These are phyloP conservation scores for Tyto alba DNA, from an alignment of 2,113 vertebrate genomes.

Conservation along the genomic window DNA sequence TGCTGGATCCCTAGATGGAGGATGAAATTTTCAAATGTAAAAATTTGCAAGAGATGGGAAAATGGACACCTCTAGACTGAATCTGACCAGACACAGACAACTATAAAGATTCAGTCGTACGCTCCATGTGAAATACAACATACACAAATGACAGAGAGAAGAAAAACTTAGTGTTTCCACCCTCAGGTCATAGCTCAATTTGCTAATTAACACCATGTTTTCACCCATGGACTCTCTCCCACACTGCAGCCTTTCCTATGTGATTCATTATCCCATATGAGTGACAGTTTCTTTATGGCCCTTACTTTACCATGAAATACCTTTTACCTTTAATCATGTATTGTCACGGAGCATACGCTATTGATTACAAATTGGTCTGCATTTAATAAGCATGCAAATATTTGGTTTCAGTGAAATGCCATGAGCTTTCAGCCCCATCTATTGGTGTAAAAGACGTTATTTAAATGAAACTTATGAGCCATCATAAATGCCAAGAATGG, in stretches of 20 bases:
- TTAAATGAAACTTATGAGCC: not conserved
- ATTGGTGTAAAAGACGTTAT: not conserved
- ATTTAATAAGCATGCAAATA: not conserved
- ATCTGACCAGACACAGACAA: not conserved
- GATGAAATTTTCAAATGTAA: not conserved
- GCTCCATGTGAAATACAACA: not conserved
- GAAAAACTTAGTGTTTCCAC: not conserved
- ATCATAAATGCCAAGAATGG: not conserved
- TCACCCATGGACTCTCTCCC: not conserved
- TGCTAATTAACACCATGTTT: not conserved
- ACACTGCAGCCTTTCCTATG: not conserved
- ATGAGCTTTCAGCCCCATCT: not conserved
- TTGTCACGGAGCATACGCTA: not conserved
- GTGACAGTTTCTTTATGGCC: not conserved
- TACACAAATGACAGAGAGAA: not conserved
- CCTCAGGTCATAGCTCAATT: not conserved
- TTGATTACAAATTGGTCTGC: not conserved
- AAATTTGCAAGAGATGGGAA: not conserved
- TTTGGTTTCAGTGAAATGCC: not conserved
- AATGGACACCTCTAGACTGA: not conserved
- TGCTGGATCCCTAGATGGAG: not conserved
- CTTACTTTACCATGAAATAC: not conserved
- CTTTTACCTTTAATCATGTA: not conserved
- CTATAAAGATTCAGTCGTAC: not conserved
- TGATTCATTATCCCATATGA: not conserved